These are phyloP conservation scores for Pangasius macronema DNA, from an alignment of 2,797 vertebrate genomes.

Conservation along the genomic window DNA sequence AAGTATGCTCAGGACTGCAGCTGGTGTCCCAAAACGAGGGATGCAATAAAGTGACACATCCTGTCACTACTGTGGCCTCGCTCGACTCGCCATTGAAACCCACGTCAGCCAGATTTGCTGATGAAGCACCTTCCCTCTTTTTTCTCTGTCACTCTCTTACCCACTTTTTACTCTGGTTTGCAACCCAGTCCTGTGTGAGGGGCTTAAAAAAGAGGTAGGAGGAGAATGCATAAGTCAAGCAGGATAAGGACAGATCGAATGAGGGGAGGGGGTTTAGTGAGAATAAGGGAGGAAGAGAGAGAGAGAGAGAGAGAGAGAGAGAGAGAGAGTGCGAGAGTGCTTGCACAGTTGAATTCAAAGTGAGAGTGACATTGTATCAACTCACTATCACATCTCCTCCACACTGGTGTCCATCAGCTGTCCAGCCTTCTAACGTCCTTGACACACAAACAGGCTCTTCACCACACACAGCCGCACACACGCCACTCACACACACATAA, in stretches of 20 bases:
- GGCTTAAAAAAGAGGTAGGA: slow-evolving; percentile 42
- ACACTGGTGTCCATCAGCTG: slow-evolving; percentile 81
- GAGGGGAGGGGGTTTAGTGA: slow-evolving; percentile 41
- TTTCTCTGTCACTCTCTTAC: slow-evolving; percentile 5
- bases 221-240: slow-evolving; percentile 34
- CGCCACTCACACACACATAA: not conserved
- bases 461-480: slow-evolving; percentile 56
- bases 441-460: slow-evolving; percentile 79
- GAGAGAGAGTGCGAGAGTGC: slow-evolving; percentile 62
- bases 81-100: slow-evolving; percentile 79
- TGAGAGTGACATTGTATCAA: slow-evolving; percentile 86
- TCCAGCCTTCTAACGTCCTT: slow-evolving; percentile 81
- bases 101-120: slow-evolving; percentile 83
- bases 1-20: slow-evolving; percentile 60
- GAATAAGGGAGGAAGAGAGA: slow-evolving; percentile 56
- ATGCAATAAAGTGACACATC: slow-evolving; percentile 92
- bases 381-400: slow-evolving; percentile 84
- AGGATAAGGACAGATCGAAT: slow-evolving; percentile 41
- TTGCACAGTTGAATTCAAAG: slow-evolving; percentile 75
- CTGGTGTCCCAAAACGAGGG: slow-evolving; percentile 78
- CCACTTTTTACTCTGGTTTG: slow-evolving; percentile 9
- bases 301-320: slow-evolving; percentile 65
- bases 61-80: slow-evolving; percentile 73
- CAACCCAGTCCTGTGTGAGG: slow-evolving; percentile 69
- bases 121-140: slow-evolving; percentile 69